These are phyloP conservation scores for Merodon equestris DNA, from an alignment of 2,888 invertebrate species.

Conservation along the genomic window DNA sequence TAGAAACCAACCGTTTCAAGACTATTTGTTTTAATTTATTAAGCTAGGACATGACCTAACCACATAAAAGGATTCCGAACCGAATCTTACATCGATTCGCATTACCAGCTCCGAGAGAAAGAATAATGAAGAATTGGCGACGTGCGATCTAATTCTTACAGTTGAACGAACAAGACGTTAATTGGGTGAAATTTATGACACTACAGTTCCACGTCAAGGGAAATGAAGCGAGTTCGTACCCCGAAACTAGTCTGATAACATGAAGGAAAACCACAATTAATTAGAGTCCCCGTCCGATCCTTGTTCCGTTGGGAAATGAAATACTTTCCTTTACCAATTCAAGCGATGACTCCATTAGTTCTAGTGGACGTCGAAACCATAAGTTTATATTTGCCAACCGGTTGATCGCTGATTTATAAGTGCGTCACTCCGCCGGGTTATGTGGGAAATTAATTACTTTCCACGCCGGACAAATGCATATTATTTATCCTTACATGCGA, in stretches of 20 bases:
- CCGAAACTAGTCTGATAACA: not conserved
- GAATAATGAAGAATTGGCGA: constrained; percentile 35
- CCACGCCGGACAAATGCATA: not conserved
- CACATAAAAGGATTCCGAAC: constrained; percentile 46
- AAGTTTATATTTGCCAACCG: constrained; percentile 8
- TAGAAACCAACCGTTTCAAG: constrained; percentile 47
- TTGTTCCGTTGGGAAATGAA: constrained; percentile 3
- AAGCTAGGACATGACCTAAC: constrained; percentile 47
- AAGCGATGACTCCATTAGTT: constrained; percentile 33
- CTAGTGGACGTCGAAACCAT: not conserved
- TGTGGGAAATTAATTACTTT: constrained; percentile 22
- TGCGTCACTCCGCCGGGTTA: no score
- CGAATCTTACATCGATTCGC: no score
- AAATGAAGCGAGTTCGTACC: not conserved
- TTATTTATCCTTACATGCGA: not conserved
- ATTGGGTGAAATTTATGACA: constrained; percentile 38
- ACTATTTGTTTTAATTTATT: constrained; percentile 58
- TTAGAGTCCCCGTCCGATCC: constrained; percentile 22
- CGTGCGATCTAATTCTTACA: constrained; percentile 29
- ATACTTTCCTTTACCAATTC: not conserved
- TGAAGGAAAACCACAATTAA: constrained; percentile 25
- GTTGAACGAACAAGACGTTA: constrained; percentile 23
- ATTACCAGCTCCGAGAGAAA: not conserved
- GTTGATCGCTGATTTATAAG: constrained; percentile 29
- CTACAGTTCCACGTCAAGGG: not conserved